Conservation (phyloP, 2,113 vertebrate species). For the Poeciliopsis turrubarensis region DNA sequence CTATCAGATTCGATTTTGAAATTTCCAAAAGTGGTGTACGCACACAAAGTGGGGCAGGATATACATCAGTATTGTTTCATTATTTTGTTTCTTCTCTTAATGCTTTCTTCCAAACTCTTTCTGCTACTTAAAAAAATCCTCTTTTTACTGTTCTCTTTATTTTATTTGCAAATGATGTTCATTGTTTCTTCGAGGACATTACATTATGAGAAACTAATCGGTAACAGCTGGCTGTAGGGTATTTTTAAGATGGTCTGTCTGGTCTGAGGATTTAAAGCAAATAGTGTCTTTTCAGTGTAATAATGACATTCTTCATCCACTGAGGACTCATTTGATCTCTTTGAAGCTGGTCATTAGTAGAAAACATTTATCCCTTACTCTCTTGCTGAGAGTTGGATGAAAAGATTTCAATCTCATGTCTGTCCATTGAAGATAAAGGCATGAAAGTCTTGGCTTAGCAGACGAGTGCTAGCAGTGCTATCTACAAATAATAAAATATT, state of each 20-base stretch:
- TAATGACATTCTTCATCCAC: conserved; percentile 14
- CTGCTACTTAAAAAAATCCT: conserved; percentile 7
- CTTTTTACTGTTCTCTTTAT: conserved; percentile 30
- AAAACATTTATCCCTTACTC: not conserved
- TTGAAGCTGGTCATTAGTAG: not conserved
- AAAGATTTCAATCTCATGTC: conserved; percentile 1
- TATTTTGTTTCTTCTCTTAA: conserved; percentile 3
- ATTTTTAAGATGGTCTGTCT: not conserved
- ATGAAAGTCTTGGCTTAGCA: not conserved
- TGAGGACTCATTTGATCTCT: conserved; percentile 1
- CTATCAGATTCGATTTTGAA: conserved; percentile 22
- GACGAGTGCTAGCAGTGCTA: not conserved
- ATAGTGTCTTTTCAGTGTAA: conserved; percentile 1
- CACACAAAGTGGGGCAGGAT: conserved; percentile 47
- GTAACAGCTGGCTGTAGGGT: conserved; percentile 4
- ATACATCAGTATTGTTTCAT: not conserved
- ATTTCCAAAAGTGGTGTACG: conserved; percentile 3
- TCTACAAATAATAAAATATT: not conserved
- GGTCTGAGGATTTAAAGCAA: conserved; percentile 20
- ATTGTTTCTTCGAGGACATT: conserved; percentile 14
- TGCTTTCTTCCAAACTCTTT: conserved; percentile 1
- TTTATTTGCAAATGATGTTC: conserved; percentile 31
- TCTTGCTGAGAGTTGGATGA: conserved; percentile 16
- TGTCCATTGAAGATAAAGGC: not conserved
- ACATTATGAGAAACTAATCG: conserved; percentile 27